Conservation (phyloP, 2,888 invertebrate species). For the Heliconius hortense region DNA sequence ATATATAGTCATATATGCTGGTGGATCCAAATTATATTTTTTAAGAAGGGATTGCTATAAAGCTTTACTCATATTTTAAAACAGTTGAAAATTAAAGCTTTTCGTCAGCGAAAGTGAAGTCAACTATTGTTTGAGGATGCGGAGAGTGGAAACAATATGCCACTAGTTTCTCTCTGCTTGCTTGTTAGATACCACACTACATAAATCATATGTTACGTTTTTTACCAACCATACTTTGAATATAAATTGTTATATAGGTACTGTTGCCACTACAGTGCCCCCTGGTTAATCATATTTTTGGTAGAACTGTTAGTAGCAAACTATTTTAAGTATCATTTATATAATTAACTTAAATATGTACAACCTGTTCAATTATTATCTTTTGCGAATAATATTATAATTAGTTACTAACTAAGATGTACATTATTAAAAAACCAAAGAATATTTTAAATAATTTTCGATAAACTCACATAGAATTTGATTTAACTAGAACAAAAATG, state of each 20-base stretch:
- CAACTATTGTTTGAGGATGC: neutral
- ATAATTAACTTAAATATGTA: neutral
- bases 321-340: neutral
- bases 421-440: neutral
- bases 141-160: too few relatives aligned
- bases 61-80: neutral
- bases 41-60: neutral
- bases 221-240: too few relatives aligned
- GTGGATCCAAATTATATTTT: neutral
- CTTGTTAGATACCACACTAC: too few relatives aligned
- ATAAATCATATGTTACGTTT: too few relatives aligned
- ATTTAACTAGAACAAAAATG: neutral
- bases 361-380: neutral
- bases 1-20: neutral
- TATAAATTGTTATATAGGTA: neutral
- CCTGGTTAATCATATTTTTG: neutral
- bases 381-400: neutral
- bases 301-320: neutral
- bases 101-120: neutral
- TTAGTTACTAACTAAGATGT: neutral
- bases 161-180: neutral
- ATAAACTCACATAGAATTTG: neutral
- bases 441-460: neutral
- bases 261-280: neutral
- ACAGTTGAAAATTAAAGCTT: neutral